Evolutionary conservation across 2,888 invertebrate species (phyloP).

Genomic region (Harmothoe impar): DNA sequence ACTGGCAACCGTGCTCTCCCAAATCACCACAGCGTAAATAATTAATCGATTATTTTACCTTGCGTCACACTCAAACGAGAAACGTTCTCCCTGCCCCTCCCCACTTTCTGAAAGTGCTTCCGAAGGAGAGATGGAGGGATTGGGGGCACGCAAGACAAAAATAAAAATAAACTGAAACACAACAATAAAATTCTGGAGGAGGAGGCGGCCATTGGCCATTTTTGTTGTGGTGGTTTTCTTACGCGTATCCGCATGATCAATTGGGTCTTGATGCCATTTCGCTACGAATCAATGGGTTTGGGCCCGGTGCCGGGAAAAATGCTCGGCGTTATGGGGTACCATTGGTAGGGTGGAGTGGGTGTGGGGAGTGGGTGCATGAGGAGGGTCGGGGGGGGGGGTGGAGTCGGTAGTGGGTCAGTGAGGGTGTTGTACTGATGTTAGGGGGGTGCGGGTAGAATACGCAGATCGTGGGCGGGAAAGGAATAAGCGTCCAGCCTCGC

Average conservation of each 20-base stretch:
- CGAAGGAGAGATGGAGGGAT: neutral
- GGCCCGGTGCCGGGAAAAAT: constrained; percentile 40
- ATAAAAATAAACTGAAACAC: neutral
- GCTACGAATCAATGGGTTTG: constrained; percentile 51
- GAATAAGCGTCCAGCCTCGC: no score
- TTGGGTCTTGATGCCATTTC: constrained; percentile 54
- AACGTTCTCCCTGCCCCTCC: neutral
- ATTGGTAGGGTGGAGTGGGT: neutral
- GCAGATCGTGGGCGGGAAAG: no score
- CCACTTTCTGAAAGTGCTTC: neutral
- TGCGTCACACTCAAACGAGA: constrained; percentile 49
- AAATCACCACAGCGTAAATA: constrained; percentile 47
- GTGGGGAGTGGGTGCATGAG: neutral
- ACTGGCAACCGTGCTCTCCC: neutral
- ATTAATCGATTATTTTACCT: constrained; percentile 54
- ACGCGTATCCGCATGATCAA: constrained; percentile 31
- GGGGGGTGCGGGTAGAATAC: neutral
- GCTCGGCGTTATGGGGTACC: neutral
- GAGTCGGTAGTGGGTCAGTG: neutral
- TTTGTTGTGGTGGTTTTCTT: neutral
- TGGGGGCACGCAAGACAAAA: neutral
- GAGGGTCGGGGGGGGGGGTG: neutral
- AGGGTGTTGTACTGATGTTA: neutral
- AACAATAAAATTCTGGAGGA: neutral
- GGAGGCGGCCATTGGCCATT: neutral